Evolutionary conservation across 2,113 vertebrate species (phyloP).

Genomic region (Plectropomus leopardus): DNA sequence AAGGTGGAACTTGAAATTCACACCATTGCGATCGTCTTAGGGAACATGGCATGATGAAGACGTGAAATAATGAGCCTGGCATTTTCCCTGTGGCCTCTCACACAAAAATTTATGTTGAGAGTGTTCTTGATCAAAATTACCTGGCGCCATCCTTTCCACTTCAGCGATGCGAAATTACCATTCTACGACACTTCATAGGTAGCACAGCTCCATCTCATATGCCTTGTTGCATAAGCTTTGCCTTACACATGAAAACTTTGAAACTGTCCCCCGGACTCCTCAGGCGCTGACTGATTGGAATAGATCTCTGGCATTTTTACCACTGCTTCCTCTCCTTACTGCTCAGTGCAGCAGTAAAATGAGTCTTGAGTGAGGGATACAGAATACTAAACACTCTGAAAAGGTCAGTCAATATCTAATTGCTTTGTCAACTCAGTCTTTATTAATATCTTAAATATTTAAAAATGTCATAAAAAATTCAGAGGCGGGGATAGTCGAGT

Average conservation of each 20-base stretch:
- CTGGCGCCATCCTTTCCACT: constrained; percentile 19
- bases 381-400: constrained; percentile 71
- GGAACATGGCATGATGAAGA: neutral
- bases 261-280: constrained; percentile 25
- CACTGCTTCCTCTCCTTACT: constrained; percentile 33
- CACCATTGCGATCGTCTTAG: constrained; percentile 11
- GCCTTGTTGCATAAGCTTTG: constrained; percentile 46
- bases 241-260: constrained; percentile 42
- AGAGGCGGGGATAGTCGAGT: constrained; percentile 45
- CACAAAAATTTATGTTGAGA: constrained; percentile 26
- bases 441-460: constrained; percentile 80
- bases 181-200: constrained; percentile 7
- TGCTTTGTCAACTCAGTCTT: constrained; percentile 79
- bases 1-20: constrained; percentile 14
- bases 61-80: constrained; percentile 49
- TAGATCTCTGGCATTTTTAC: constrained; percentile 43
- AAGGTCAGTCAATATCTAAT: constrained; percentile 81
- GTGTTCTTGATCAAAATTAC: constrained; percentile 49
- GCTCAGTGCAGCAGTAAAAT: constrained; percentile 43
- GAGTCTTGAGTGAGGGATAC: constrained; percentile 52
- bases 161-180: constrained; percentile 3
- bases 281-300: constrained; percentile 54
- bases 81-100: constrained; percentile 20
- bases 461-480: constrained; percentile 70
- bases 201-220: constrained; percentile 4